Evolutionary conservation across 2,113 vertebrate species (phyloP), one percentile per base, ranked within the genome.

Genomic region (Phaethon lepturus): DNA sequence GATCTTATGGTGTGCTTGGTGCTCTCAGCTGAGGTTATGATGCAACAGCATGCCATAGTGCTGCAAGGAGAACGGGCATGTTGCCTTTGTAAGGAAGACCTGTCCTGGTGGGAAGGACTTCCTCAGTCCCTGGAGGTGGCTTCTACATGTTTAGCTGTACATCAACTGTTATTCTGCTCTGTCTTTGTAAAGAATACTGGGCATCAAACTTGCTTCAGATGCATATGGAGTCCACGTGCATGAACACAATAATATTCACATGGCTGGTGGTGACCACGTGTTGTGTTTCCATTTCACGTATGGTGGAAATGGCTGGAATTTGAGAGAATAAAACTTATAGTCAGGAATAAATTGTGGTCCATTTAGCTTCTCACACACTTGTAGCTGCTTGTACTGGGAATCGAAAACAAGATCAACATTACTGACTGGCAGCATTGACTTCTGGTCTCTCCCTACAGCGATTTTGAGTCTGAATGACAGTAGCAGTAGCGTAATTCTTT

Each of bases 51-150:
- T 8, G 22, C 24, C 67, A 13, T 4, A 14, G 31, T 13, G 77
- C 52, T 52, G 49, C 1, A 0, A 80, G 81, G 38, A 72, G 55
- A 94, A 11, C 19, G 38, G 69, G 55, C 63, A 67, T 0, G 0
- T 24, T 67, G 63, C 25, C 20, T 38, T 29, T 60, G 73, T 17
- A 31, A 55, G 53, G 42, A 38, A 6, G 29, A 47, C 52, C 38
- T 90, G 60, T 28, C 40, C 49, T 50, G 40, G 16, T 79, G 11
- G 33, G 25, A 90, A 62, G 69, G 60, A 40, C 1, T 2, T 74
- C 35, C 26, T 95, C 3, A 2, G 24, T 47, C 45, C 44, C 44
- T 72, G 52, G 25, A 71, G 47, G 24, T 52, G 86, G 22, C 64
- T 74, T 84, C 80, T 23, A 10, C 17, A 2, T 10, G 20, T 68